Percentiles rank a stretch among this genome's conserved stretches.
These are phyloP conservation scores for Lanius ludovicianus DNA, from an alignment of 2,113 vertebrate genomes.

Conservation along the genomic window DNA sequence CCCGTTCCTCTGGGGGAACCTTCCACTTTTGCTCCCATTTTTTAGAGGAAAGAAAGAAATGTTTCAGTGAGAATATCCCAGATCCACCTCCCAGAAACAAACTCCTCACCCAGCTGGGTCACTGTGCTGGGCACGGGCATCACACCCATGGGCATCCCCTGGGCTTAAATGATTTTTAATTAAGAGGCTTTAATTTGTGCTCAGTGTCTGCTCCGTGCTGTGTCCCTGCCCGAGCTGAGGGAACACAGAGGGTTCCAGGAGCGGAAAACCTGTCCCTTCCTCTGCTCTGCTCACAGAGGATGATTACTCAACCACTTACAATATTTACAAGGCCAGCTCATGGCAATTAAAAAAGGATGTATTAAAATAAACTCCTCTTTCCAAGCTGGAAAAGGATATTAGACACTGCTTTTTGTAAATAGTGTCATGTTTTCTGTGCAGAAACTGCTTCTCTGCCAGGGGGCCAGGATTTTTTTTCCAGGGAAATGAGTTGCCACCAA, in stretches of 20 bases:
- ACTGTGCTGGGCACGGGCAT: not conserved
- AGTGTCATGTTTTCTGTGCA: slow-evolving; percentile 55
- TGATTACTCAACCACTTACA: slow-evolving; percentile 62
- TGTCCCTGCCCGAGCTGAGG: not conserved
- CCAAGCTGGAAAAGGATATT: slow-evolving; percentile 59
- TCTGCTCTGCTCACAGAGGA: slow-evolving; percentile 50
- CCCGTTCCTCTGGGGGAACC: not conserved
- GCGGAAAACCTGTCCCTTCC: slow-evolving; percentile 49
- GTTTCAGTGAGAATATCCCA: not conserved
- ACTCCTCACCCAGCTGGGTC: not conserved
- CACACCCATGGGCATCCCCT: not conserved
- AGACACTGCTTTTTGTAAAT: slow-evolving; percentile 34
- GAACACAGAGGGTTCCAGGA: not conserved
- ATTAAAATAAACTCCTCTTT: slow-evolving; percentile 67
- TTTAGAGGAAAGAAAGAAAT: not conserved
- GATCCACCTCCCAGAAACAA: not conserved
- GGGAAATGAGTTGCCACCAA: slow-evolving; percentile 19
- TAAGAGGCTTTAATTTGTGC: not conserved
- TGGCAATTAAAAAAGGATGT: slow-evolving; percentile 69
- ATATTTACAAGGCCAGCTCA: slow-evolving; percentile 70
- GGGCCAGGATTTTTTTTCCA: slow-evolving; percentile 17
- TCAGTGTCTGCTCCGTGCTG: not conserved
- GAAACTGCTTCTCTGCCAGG: slow-evolving; percentile 17
- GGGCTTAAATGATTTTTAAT: not conserved
- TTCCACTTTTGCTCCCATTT: not conserved